A percentile compares a stretch with the other conserved stretches of the same genome.
phyloP scores from a whole-genome alignment of 2,113 vertebrate genomes.

The Oceanodroma tethys region DNA sequence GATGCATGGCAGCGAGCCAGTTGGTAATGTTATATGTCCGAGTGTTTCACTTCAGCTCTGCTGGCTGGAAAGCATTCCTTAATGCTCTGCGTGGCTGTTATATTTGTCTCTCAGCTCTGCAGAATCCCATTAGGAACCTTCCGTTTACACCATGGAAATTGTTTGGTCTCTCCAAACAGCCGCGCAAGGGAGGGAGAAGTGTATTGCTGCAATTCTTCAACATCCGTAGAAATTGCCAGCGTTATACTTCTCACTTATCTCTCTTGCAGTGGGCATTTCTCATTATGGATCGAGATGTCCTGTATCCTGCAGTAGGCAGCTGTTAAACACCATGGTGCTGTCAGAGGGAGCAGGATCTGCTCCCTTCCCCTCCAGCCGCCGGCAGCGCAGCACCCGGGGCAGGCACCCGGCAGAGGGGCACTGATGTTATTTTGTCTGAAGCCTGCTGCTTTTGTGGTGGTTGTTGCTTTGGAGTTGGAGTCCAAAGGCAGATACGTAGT shows the following conservation, averaged over 20 bases:
- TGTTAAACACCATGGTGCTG: neutral
- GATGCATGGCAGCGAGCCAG: conserved; percentile 32
- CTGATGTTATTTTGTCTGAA: accelerated
- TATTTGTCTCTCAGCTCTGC: conserved; percentile 53
- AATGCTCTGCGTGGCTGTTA: neutral
- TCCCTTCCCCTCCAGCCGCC: neutral
- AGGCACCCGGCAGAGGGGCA: neutral
- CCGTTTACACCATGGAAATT: neutral
- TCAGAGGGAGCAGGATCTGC: neutral
- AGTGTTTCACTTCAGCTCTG: conserved; percentile 27
- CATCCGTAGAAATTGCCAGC: neutral
- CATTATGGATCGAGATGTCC: neutral
- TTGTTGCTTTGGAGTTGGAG: neutral
- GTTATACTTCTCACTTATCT: neutral
- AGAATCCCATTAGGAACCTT: conserved; percentile 55
- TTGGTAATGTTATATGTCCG: conserved; percentile 27
- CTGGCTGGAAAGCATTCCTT: conserved; percentile 37
- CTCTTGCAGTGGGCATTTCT: neutral
- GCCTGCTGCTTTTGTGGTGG: neutral
- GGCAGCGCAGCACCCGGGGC: neutral
- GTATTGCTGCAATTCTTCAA: conserved; percentile 42
- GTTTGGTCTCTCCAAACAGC: neutral
- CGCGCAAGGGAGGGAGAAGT: neutral
- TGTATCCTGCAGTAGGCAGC: neutral
- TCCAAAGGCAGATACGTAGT: neutral